These are phyloP conservation scores for Hermaeophaga mercurialis DNA, from an alignment of 2,888 invertebrate species.

Conservation along the genomic window DNA sequence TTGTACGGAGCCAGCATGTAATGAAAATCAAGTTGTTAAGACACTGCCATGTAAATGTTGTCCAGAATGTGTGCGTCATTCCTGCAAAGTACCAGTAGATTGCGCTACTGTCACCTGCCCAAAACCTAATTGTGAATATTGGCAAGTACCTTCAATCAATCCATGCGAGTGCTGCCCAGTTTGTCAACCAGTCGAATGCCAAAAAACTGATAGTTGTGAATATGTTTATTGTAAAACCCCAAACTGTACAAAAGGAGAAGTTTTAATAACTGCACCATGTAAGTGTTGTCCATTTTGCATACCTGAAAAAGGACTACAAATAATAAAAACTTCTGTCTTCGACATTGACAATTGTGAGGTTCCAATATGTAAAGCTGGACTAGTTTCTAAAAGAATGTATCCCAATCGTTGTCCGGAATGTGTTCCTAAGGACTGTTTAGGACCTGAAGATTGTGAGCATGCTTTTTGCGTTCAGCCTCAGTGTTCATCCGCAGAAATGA, in stretches of 20 bases:
- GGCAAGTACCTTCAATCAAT: not conserved
- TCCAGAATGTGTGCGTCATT: not conserved
- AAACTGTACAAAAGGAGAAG: not conserved
- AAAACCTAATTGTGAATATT: not conserved
- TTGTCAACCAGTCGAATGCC: not conserved
- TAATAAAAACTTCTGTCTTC: not conserved
- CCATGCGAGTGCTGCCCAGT: conserved; percentile 7
- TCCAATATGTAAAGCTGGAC: not conserved
- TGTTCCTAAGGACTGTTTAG: not conserved
- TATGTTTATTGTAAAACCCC: too few relatives aligned
- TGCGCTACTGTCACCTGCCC: not conserved
- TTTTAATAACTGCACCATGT: not conserved
- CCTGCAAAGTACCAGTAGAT: conserved; percentile 3
- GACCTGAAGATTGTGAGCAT: not conserved
- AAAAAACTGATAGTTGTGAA: not conserved
- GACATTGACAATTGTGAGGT: not conserved
- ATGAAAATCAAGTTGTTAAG: not conserved
- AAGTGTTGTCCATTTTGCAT: not conserved
- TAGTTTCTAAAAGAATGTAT: not conserved
- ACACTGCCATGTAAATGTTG: conserved; percentile 1
- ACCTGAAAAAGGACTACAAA: not conserved
- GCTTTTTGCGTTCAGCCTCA: not conserved
- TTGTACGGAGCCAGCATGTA: not conserved
- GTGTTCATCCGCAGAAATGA: not conserved
- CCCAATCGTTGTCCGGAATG: not conserved